phyloP scores from a whole-genome alignment of 2,888 invertebrate species.

The Camptogramma bilineatum region DNA sequence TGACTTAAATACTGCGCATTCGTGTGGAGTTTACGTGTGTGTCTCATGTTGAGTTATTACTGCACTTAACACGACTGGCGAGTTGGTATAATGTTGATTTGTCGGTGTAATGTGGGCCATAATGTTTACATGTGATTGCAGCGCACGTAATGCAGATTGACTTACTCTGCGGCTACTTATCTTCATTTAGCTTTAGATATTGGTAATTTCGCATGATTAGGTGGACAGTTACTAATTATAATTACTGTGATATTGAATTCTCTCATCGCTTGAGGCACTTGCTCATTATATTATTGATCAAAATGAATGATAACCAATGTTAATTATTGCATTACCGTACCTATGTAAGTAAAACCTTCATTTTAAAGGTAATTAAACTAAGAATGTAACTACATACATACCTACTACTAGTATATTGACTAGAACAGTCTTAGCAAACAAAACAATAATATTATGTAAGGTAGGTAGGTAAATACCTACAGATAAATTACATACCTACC shows the following conservation, averaged over 20 bases:
- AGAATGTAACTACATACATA: too few species aligned
- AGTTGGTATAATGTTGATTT: conserved; percentile 63
- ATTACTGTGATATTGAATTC: too few species aligned
- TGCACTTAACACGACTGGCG: conserved; percentile 65
- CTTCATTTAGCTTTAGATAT: conserved; percentile 17
- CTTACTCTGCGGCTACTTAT: conserved; percentile 50
- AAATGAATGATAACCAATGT: too few species aligned
- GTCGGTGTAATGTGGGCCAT: conserved; percentile 72
- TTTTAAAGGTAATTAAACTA: too few species aligned
- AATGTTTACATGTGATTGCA: conserved; percentile 67
- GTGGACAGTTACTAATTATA: neutral
- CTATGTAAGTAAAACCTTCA: too few species aligned
- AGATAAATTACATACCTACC: neutral
- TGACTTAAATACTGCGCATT: conserved; percentile 78
- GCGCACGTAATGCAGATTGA: conserved; percentile 57
- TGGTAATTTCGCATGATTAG: conserved; percentile 1
- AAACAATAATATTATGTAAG: too few species aligned
- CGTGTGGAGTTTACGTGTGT: conserved; percentile 54
- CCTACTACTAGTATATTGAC: too few species aligned
- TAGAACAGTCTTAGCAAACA: neutral
- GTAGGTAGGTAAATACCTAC: too few species aligned
- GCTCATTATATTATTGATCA: too few species aligned
- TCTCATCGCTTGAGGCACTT: too few species aligned
- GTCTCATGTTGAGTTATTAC: conserved; percentile 65
- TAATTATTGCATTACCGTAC: too few species aligned